A percentile compares a stretch with the other conserved stretches of the same genome.
phyloP scores from a whole-genome alignment of 2,113 vertebrate species.

The Anolis carolinensis region DNA sequence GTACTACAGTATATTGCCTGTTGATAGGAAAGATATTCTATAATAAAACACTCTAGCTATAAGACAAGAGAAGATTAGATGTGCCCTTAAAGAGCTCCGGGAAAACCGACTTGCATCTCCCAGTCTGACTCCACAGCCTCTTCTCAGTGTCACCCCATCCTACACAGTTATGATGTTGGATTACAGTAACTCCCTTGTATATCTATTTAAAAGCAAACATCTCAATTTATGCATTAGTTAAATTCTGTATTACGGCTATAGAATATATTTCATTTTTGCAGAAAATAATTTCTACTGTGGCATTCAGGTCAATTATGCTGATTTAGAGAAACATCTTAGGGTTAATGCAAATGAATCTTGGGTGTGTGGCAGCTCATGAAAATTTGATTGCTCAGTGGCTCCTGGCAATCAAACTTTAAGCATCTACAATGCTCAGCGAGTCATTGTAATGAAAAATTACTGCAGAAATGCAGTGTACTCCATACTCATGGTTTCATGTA shows the following conservation, averaged over 20 bases:
- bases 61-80: slow-evolving; percentile 3
- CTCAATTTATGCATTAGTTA: background rate
- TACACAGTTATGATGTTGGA: background rate
- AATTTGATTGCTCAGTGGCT: slow-evolving; percentile 8
- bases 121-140: background rate
- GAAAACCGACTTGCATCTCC: background rate
- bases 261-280: background rate
- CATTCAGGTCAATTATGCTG: slow-evolving; percentile 9
- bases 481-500: slow-evolving; percentile 1
- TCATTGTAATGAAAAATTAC: background rate
- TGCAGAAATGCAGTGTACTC: background rate
- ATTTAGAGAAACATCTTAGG: slow-evolving; percentile 2
- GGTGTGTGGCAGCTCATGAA: background rate
- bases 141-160: background rate
- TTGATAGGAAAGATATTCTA: background rate
- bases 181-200: background rate
- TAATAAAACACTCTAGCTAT: background rate
- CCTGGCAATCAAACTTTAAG: slow-evolving; percentile 2
- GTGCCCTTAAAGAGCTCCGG: background rate
- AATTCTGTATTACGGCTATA: background rate
- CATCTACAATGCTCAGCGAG: background rate
- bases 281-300: background rate
- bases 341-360: slow-evolving; percentile 19
- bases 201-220: background rate
- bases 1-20: background rate